Evolutionary conservation across 2,113 vertebrate species (phyloP).

Genomic region (Neomonachus schauinslandi): DNA sequence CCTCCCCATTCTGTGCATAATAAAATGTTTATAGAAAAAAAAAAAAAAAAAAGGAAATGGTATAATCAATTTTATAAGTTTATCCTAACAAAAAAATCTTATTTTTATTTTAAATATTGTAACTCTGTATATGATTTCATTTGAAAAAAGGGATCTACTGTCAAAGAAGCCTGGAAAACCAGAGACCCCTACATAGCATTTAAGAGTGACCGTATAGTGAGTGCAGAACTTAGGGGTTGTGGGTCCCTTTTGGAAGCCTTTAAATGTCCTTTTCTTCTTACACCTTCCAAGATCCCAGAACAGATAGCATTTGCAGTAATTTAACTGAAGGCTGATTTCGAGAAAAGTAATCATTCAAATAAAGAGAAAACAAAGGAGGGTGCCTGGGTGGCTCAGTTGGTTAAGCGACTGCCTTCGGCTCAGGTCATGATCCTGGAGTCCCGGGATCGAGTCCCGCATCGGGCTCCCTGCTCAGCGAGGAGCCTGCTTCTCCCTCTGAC

Average conservation of each 20-base stretch:
- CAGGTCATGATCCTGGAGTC: too few relatives aligned
- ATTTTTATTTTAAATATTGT: not conserved
- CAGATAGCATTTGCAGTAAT: not conserved
- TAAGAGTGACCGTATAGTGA: not conserved
- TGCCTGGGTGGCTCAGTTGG: too few relatives aligned
- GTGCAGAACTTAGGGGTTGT: not conserved
- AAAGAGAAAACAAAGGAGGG: not conserved
- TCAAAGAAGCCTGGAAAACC: not conserved
- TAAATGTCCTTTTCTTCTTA: not conserved
- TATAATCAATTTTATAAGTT: not conserved
- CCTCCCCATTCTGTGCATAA: not conserved
- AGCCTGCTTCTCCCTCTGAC: too few relatives aligned
- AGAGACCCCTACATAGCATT: not conserved
- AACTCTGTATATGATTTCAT: not conserved
- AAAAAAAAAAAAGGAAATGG: not conserved
- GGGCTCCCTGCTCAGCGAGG: too few relatives aligned
- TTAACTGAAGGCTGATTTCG: not conserved
- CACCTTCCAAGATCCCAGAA: not conserved
- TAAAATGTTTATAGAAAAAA: not conserved
- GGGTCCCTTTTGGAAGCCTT: not conserved
- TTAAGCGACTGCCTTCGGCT: too few relatives aligned
- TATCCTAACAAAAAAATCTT: not conserved
- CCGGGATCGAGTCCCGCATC: too few relatives aligned
- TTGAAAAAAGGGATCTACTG: not conserved
- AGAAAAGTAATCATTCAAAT: slow-evolving; percentile 42